Base-by-base conservation (phyloP, 2,113 vertebrate genomes). In the Athene cunicularia region DNA sequence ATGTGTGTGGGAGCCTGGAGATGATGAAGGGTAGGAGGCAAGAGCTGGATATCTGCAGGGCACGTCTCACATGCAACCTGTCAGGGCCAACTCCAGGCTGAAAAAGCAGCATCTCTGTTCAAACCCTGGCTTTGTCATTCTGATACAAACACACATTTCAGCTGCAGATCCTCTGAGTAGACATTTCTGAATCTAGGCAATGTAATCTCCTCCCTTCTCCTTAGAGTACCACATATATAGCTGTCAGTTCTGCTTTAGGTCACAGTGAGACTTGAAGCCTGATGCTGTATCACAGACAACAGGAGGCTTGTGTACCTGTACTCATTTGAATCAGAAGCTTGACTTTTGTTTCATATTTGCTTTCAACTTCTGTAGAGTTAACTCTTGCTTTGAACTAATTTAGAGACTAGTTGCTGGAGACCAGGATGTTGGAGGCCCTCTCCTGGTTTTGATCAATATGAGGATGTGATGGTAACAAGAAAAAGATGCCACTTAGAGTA, bases 241-340 rank as follows among this genome's bases (percentile, higher is more conserved):
- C 62, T 91, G 84, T 47, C 64, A 60, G 64, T 82, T 87, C 76
- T 86, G 76, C 45, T 87, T 0, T 26, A 41, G 80, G 86, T 49
- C 0, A 0, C 43, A 92, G 88, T 1, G 6, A 86, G 59, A 28
- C 1, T 1, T 14, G 52, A 81, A 1, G 8, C 60, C 43, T 28
- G 43, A 49, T 72, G 45, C 56, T 41, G 11, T 45, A 45, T 73
- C 72, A 35, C 52, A 67, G 37, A 39, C 0, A 5, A 68, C 62
- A 52, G 55, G 58, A 73, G 2, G 3, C n/a, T 30, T 71, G 64
- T 7, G 5, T 0, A 27, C 7, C 11, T 28, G 41, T 47, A 55
- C 60, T 30, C 39, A 68, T 22, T 59, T 9, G 0, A 63, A 47
- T 35, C 72, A 67, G 58, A 86, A 70, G 37, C 43, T 41, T 39